phyloP scores from a whole-genome alignment of 2,888 invertebrate species.

The Priocnemis perturbator region DNA sequence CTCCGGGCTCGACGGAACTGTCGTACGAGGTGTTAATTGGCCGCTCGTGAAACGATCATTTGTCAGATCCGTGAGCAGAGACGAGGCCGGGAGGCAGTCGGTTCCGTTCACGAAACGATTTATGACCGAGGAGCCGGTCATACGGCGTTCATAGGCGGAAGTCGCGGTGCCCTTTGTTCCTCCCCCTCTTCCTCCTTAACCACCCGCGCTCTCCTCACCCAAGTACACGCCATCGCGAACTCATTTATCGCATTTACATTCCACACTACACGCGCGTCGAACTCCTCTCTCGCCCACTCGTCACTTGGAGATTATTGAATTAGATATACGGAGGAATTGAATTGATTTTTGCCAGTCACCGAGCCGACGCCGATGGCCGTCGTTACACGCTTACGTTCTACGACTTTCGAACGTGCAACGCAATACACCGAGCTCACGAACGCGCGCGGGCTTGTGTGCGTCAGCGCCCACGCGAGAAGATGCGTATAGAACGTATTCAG shows the following conservation, averaged over 20 bases:
- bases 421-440: too few relatives aligned
- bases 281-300: constrained; percentile 50
- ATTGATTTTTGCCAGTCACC: constrained; percentile 68
- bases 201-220: neutral
- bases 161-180: constrained; percentile 60
- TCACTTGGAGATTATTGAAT: constrained; percentile 67
- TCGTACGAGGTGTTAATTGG: constrained; percentile 56
- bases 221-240: constrained; percentile 34
- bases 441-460: too few relatives aligned
- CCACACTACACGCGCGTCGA: constrained; percentile 34
- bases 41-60: constrained; percentile 55
- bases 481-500: too few relatives aligned
- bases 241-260: constrained; percentile 59
- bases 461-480: too few relatives aligned
- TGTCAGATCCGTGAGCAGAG: constrained; percentile 55
- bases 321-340: constrained; percentile 69
- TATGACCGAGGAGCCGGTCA: constrained; percentile 56
- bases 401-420: too few relatives aligned
- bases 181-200: constrained; percentile 30
- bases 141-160: constrained; percentile 64
- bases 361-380: constrained; percentile 44
- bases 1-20: neutral
- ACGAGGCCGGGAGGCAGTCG: constrained; percentile 27
- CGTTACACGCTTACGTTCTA: neutral
- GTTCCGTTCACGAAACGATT: constrained; percentile 63